Evolutionary conservation across 2,888 invertebrate genomes (phyloP).

Genomic region (Anarsia innoxiella): DNA sequence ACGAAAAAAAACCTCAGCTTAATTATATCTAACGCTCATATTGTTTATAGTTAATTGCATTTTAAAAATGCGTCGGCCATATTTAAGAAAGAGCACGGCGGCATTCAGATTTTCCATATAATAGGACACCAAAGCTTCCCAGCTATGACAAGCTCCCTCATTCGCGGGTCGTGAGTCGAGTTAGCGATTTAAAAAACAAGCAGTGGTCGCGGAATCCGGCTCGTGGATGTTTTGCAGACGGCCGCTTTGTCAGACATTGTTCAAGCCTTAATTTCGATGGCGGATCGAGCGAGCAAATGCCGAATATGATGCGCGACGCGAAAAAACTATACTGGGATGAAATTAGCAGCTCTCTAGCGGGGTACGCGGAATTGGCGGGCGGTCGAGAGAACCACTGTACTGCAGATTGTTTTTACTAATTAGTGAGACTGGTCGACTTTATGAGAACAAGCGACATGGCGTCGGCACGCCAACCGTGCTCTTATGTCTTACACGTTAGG

Average conservation of each 20-base stretch:
- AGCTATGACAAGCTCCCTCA: slow-evolving; percentile 72
- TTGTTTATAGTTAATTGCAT: too few species aligned
- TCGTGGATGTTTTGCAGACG: slow-evolving; percentile 70
- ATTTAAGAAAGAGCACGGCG: slow-evolving; percentile 34
- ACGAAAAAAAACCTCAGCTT: not conserved
- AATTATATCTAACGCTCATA: too few species aligned
- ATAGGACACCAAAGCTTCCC: slow-evolving; percentile 66
- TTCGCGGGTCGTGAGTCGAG: slow-evolving; percentile 65
- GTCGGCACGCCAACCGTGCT: slow-evolving; percentile 12
- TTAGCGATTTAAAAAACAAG: slow-evolving; percentile 65
- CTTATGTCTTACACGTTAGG: slow-evolving; percentile 2
- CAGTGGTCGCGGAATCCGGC: slow-evolving; percentile 67
- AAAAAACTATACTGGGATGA: slow-evolving; percentile 70
- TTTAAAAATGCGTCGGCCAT: slow-evolving; percentile 25
- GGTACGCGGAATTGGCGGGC: slow-evolving; percentile 72
- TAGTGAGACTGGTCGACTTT: slow-evolving; percentile 59
- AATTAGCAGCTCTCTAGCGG: slow-evolving; percentile 73
- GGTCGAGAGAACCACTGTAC: slow-evolving; percentile 67
- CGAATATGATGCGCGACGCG: slow-evolving; percentile 72
- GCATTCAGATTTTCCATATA: slow-evolving; percentile 67
- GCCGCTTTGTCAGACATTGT: slow-evolving; percentile 75
- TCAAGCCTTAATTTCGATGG: slow-evolving; percentile 73
- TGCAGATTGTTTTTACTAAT: slow-evolving; percentile 72
- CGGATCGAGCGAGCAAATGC: slow-evolving; percentile 70
- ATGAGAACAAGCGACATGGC: slow-evolving; percentile 40